Base-by-base conservation (phyloP, 2,113 vertebrate genomes). In the Phainopepla nitens region DNA sequence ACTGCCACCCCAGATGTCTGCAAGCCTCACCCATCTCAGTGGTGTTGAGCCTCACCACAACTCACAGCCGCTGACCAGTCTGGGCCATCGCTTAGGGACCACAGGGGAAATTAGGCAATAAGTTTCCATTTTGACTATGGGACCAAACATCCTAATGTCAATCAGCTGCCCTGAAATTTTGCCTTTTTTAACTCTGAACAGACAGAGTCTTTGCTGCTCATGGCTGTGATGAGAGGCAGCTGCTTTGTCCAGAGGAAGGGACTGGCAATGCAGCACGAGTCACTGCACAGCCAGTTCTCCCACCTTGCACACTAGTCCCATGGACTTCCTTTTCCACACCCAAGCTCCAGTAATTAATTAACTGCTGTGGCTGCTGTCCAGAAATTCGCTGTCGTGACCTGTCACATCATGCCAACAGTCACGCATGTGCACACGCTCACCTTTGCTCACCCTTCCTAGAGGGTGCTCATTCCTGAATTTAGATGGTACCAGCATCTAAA, bases 41-140 rank as follows among this genome's bases (percentile, higher is more conserved):
- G 3, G 47, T 23, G 17, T 3, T 33, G 27, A 61, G 25, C 41
- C 36, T 29, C 78, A 73, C 69, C 78, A 87, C 36, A 80, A 5
- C 22, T 15, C 36, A 4, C 0, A 0, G 51, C 23, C 1, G 0
- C 31, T 1, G 2, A 49, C 45, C 12, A 5, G 15, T 13, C 39
- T 19, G 73, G 57, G 84, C 39, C 60, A 36, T 6, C 1, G 1
- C 57, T n/a, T 4, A 0, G 36, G 2, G 0, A 1, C 35, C 5
- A 1, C 1, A 19, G 72, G 5, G 42, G 39, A 90, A 86, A 76
- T 53, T 9, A 57, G 13, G 49, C 60, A 56, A 9, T n/a, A 53
- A 60, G 35, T 33, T 62, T 65, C 53, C 4, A 2, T 71, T 91
- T 45, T 71, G 49, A 61, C 36, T 84, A 3, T 1, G 4, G 44